Evolutionary conservation across 2,888 invertebrate species (phyloP).

Genomic region (Nephrotoma flavescens): DNA sequence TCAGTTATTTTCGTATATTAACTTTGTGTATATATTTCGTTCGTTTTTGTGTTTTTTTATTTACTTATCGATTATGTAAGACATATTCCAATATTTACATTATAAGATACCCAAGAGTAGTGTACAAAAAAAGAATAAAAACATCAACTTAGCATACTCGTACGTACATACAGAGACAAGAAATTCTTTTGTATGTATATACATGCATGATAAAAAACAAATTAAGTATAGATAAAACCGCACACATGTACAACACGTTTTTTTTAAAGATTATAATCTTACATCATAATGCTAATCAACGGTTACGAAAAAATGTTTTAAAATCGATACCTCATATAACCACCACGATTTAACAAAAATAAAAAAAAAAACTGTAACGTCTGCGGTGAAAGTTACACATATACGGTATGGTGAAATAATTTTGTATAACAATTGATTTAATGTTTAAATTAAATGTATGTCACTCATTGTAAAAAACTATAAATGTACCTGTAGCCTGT

Average conservation of each 20-base stretch:
- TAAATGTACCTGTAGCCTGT: not conserved
- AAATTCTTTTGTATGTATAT: not conserved
- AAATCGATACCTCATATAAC: not conserved
- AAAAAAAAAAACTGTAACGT: not conserved
- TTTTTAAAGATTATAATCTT: not conserved
- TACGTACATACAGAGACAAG: not conserved
- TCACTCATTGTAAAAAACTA: not conserved
- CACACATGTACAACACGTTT: not conserved
- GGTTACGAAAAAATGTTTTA: not conserved
- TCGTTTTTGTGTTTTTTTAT: not conserved
- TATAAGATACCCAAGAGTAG: not conserved
- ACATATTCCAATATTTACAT: not conserved
- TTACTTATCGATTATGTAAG: not conserved
- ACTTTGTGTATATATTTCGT: not conserved
- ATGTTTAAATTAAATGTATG: not conserved
- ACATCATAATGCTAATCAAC: not conserved
- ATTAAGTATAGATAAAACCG: no score
- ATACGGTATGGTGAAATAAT: not conserved
- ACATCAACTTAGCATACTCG: not conserved
- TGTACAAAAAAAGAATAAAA: not conserved
- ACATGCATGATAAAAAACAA: not conserved
- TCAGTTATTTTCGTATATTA: not conserved
- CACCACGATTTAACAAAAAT: not conserved
- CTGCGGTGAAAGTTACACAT: not conserved
- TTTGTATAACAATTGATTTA: not conserved